Conservation (phyloP, 1,140 invertebrate genomes). For the Heliothis subflexa region DNA sequence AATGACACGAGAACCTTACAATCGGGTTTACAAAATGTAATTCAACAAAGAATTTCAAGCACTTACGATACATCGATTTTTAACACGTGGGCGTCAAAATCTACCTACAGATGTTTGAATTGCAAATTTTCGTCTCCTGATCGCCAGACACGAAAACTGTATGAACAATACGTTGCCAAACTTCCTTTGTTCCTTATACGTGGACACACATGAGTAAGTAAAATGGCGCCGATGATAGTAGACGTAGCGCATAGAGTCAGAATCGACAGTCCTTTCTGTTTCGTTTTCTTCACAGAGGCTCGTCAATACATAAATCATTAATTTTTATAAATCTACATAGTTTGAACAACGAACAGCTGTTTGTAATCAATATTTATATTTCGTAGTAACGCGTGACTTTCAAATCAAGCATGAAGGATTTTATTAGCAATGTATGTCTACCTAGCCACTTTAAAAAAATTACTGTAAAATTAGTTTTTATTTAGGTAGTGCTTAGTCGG, state of each 20-base stretch:
- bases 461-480: background rate
- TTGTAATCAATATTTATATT: conserved; percentile 34
- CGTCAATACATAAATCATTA: background rate
- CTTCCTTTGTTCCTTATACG: conserved; percentile 81
- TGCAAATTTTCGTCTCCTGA: conserved; percentile 77
- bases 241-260: conserved; percentile 25
- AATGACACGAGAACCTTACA: background rate
- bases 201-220: conserved; percentile 42
- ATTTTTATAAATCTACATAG: background rate
- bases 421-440: conserved; percentile 32
- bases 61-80: conserved; percentile 24
- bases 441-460: background rate
- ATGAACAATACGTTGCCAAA: conserved; percentile 77
- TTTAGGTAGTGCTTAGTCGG: background rate
- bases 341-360: conserved; percentile 33
- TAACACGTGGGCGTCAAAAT: conserved; percentile 63
- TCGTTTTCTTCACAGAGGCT: background rate
- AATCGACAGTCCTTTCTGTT: conserved; percentile 5
- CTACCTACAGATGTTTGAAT: conserved; percentile 63
- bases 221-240: conserved; percentile 49
- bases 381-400: conserved; percentile 31
- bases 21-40: conserved; percentile 1
- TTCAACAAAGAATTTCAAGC: conserved; percentile 7
- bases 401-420: conserved; percentile 36
- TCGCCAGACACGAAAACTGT: conserved; percentile 69